Evolutionary conservation across 2,113 vertebrate species (phyloP).

Genomic region (Thalassoma bifasciatum): DNA sequence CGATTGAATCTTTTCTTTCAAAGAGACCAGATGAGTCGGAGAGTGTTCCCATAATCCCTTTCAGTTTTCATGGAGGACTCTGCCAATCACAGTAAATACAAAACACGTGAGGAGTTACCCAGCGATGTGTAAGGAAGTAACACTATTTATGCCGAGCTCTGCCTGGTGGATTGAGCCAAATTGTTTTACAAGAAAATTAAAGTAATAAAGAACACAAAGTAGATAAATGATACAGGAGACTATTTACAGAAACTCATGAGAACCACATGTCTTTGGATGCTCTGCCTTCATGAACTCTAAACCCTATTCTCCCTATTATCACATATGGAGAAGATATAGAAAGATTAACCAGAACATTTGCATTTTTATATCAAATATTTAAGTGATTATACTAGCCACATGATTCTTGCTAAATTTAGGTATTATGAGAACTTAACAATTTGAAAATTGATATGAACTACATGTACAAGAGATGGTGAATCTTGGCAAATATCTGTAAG

Average conservation of each 20-base stretch:
- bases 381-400: no score
- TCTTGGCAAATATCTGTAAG: no score
- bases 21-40: constrained; percentile 33
- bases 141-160: not conserved
- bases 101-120: constrained; percentile 27
- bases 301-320: no score
- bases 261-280: not conserved
- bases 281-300: not conserved
- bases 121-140: not conserved
- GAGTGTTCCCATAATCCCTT: constrained; percentile 21
- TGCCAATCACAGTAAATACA: constrained; percentile 10
- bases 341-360: no score
- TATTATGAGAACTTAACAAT: no score
- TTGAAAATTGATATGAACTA: not conserved
- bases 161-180: not conserved
- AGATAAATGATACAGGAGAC: not conserved
- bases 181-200: not conserved
- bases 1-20: constrained; percentile 34
- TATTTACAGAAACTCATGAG: not conserved
- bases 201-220: not conserved
- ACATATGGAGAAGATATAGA: no score
- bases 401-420: no score
- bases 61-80: constrained; percentile 20
- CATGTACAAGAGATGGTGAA: not conserved
- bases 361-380: no score